A percentile compares a stretch with the other conserved stretches of the same genome.
Conservation (phyloP, 2,888 invertebrate species). For the Listrodromus nycthemerus region DNA sequence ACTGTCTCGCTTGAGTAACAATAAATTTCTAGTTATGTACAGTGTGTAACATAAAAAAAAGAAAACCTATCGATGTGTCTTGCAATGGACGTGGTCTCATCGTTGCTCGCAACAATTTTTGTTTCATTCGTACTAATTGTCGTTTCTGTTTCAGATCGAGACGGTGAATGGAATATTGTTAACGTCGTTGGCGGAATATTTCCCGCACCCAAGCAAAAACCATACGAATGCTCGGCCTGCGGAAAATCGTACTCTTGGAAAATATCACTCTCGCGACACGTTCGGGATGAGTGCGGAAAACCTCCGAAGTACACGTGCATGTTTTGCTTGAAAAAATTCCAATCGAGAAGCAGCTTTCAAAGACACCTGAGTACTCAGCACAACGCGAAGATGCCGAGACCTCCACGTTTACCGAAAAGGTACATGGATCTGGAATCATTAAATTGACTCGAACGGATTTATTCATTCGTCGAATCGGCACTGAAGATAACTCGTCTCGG, state of each 20-base stretch:
- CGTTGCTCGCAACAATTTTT: not conserved
- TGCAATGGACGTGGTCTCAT: not conserved
- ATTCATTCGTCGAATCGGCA: not conserved
- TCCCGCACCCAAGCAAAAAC: conserved; percentile 15
- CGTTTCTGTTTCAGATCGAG: conserved; percentile 49
- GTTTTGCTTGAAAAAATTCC: conserved; percentile 80
- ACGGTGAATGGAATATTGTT: conserved; percentile 16
- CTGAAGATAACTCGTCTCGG: conserved; percentile 15
- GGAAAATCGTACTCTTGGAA: conserved; percentile 90
- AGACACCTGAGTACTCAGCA: conserved; percentile 75
- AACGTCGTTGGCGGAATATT: conserved; percentile 9
- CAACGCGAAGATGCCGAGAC: conserved; percentile 45
- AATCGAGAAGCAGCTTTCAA: conserved; percentile 77
- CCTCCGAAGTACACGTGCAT: conserved; percentile 80
- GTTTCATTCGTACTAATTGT: not conserved
- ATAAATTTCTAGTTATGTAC: conserved; percentile 2
- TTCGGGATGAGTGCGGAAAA: conserved; percentile 83
- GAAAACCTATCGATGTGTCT: not conserved
- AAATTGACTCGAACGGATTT: conserved; percentile 25
- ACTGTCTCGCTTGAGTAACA: conserved; percentile 28
- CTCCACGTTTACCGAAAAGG: conserved; percentile 9
- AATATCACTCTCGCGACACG: conserved; percentile 85
- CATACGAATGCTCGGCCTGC: conserved; percentile 84
- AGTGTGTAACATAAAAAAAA: not conserved
- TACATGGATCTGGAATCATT: not conserved